These are phyloP conservation scores for Drosophila parvula DNA, from an alignment of 1,140 invertebrate genomes.

Conservation along the genomic window DNA sequence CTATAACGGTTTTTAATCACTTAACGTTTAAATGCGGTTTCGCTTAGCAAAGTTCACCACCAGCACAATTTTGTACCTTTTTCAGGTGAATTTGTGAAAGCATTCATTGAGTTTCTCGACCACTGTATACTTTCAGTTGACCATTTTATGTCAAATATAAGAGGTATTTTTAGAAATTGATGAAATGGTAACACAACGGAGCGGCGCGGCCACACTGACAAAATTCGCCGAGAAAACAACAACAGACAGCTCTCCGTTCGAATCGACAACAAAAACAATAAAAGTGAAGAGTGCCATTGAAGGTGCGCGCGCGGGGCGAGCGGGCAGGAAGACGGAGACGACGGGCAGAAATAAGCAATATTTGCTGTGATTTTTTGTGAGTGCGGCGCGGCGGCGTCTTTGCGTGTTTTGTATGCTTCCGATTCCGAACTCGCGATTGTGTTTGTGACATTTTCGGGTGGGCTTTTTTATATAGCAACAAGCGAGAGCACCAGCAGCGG, in stretches of 20 bases:
- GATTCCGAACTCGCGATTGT: constrained; percentile 9
- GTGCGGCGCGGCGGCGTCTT: constrained; percentile 7
- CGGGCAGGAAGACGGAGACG: not conserved
- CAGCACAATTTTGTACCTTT: not conserved
- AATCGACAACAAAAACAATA: constrained; percentile 31
- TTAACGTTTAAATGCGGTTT: not conserved
- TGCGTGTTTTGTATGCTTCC: constrained; percentile 33
- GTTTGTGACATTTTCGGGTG: constrained; percentile 9
- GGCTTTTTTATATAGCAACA: constrained; percentile 25
- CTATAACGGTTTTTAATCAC: not conserved
- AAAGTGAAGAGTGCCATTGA: not conserved
- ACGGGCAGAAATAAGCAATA: constrained; percentile 21
- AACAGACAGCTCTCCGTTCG: constrained; percentile 34
- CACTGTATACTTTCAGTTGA: not conserved
- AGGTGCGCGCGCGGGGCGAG: constrained; percentile 8
- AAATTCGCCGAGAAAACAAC: constrained; percentile 61
- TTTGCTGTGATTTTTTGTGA: constrained; percentile 27
- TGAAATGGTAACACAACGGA: not conserved
- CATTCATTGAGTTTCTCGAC: not conserved
- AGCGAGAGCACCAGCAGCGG: constrained; percentile 1
- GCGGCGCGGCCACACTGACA: constrained; percentile 8
- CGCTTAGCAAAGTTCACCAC: not conserved
- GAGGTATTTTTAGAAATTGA: not conserved
- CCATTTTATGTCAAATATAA: not conserved
- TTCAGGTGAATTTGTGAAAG: not conserved